Percentiles rank a stretch among this genome's conserved stretches.
These are phyloP conservation scores for Cheilosia soror DNA, from an alignment of 2,888 invertebrate species.

Conservation along the genomic window DNA sequence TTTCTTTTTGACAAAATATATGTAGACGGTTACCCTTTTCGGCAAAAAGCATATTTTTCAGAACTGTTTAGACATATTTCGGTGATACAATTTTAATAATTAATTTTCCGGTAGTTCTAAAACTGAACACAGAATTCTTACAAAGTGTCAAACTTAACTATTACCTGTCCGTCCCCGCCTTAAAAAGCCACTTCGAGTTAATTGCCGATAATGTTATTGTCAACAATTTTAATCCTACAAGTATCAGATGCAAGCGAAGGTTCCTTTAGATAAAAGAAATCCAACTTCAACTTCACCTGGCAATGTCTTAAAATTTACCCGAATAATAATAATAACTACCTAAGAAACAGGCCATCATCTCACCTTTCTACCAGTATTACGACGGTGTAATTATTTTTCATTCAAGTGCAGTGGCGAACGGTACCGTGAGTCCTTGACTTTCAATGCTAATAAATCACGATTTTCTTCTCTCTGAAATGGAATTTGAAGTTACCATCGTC, in stretches of 20 bases:
- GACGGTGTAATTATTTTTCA: conserved; percentile 61
- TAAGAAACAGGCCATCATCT: conserved; percentile 3
- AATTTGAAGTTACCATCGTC: conserved; percentile 25
- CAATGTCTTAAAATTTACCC: conserved; percentile 22
- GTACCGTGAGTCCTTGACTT: conserved; percentile 48
- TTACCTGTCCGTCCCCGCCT: background rate
- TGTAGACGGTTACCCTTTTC: too few species aligned
- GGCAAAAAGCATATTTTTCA: too few species aligned
- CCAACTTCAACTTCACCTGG: conserved; percentile 44
- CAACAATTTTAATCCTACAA: conserved; percentile 15
- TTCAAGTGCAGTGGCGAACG: conserved; percentile 46
- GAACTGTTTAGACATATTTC: too few species aligned
- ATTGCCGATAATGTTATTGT: conserved; percentile 36
- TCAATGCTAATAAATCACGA: conserved; percentile 68
- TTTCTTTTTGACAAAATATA: too few species aligned
- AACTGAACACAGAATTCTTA: background rate
- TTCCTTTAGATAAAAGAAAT: background rate
- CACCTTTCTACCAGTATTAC: background rate
- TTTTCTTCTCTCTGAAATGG: conserved; percentile 28
- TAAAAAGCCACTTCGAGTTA: background rate
- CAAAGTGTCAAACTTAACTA: background rate
- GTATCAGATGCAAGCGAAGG: conserved; percentile 4
- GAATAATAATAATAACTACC: background rate
- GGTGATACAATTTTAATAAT: too few species aligned
- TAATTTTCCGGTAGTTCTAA: too few species aligned